These are phyloP conservation scores for Hydrozoanthus tunicans DNA, from an alignment of 64 coral and sea anemone species.

Conservation along the genomic window DNA sequence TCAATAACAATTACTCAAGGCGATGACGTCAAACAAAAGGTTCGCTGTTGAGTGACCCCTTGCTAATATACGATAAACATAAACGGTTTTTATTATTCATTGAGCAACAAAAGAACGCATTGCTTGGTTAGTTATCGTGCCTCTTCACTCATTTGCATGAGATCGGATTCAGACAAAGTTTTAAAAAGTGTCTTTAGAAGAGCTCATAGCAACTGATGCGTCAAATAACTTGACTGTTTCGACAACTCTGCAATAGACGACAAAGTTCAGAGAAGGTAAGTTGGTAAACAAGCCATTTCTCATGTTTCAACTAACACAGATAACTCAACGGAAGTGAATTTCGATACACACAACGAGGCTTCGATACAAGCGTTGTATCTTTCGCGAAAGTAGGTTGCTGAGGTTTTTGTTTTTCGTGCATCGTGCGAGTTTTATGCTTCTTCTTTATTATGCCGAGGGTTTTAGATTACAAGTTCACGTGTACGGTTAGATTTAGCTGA, in stretches of 20 bases:
- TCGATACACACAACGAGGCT: neutral
- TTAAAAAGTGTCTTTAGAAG: constrained; percentile 1
- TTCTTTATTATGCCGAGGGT: neutral
- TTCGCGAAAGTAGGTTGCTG: neutral
- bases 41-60: constrained; percentile 40
- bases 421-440: neutral
- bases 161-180: constrained; percentile 1
- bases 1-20: neutral
- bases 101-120: constrained; percentile 32
- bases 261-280: neutral
- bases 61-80: constrained; percentile 54
- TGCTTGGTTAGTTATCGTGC: constrained; percentile 24
- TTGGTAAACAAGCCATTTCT: neutral
- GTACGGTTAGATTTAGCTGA: neutral
- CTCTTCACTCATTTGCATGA: constrained; percentile 33
- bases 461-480: neutral
- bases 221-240: neutral
- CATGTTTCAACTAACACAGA: neutral
- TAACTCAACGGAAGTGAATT: constrained; percentile 24
- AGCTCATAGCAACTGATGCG: neutral
- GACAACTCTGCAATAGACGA: neutral
- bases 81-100: constrained; percentile 21
- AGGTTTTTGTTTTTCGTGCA: neutral
- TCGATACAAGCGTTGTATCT: constrained; percentile 2
- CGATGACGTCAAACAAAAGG: constrained; percentile 52